Evolutionary conservation across 2,888 invertebrate genomes (phyloP).

Genomic region (Amiota communis): DNA sequence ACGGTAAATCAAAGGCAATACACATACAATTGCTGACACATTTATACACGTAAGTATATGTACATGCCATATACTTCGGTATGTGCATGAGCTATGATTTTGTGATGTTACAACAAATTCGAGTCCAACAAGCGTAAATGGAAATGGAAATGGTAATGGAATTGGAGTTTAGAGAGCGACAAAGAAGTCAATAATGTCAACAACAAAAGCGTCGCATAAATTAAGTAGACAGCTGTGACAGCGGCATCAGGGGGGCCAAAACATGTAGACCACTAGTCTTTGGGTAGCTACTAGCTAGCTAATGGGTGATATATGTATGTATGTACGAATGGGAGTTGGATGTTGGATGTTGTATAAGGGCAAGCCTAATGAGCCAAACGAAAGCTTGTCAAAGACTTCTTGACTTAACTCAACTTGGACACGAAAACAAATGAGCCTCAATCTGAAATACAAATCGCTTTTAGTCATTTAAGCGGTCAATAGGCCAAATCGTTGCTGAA

Average conservation of each 20-base stretch:
- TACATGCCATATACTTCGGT: not conserved
- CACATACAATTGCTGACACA: not conserved
- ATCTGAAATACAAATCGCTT: conserved; percentile 17
- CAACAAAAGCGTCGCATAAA: conserved; percentile 6
- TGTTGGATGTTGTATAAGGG: not conserved
- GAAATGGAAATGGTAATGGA: not conserved
- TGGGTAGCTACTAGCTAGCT: not conserved
- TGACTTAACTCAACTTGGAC: not conserved
- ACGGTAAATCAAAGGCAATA: conserved; percentile 57
- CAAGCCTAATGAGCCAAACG: not conserved
- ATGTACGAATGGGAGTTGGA: not conserved
- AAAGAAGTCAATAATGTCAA: conserved; percentile 11
- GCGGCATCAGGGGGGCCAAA: not conserved
- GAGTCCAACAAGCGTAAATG: conserved; percentile 3
- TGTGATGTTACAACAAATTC: conserved; percentile 2
- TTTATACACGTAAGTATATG: not conserved
- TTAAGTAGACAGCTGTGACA: not conserved
- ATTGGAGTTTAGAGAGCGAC: not conserved
- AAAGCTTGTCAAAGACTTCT: not conserved
- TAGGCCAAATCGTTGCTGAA: conserved; percentile 4
- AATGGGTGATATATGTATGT: not conserved
- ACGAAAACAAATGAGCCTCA: conserved; percentile 14
- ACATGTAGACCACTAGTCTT: not conserved
- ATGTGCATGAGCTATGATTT: not conserved
- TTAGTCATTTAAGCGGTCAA: conserved; percentile 15